Base-by-base conservation (phyloP, 2,113 vertebrate species). In the Eupsittula cactorum region DNA sequence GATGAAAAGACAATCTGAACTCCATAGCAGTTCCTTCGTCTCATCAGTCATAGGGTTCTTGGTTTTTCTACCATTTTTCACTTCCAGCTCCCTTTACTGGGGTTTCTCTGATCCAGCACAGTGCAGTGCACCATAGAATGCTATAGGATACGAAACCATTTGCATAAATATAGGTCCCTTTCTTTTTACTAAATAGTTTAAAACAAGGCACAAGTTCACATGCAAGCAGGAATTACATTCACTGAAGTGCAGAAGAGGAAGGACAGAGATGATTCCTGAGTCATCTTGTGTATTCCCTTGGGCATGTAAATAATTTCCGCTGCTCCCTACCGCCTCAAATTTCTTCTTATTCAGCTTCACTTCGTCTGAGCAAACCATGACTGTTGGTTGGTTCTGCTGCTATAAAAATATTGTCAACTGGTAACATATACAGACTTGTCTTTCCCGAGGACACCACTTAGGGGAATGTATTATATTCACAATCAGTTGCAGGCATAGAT, bases 11-110 rank as follows among this genome's bases (percentile, higher is more conserved):
- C 19, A 47, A 21, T 47, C 46, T 33, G 11, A 33, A 11, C 31
- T 33, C 53, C 53, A 55, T 93, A 88, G 95, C 69, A 96, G 88
- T 91, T 95, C 88, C 74, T 88, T 95, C 86, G 95, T 95, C 92
- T 94, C 92, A 96, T 86, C 80, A 89, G 77, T 79, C 4, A 1
- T 62, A 65, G 55, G 47, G 39, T 76, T 94, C 86, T 81, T 77
- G 4, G 5, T 81, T 93, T 92, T 88, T 57, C 35, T 28, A 27
- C n/a, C 79, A 64, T 78, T 83, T 74, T 73, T 71, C 86, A 69
- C 62, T 93, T 65, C 92, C 90, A 88, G 23, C 25, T 94, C 25
- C 91, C 41, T 82, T 92, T 89, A 86, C 28, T 2, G 3, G 9
- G n/a, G 52, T 57, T 84, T 82, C 74, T 84, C 62, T 92, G 77